Base-by-base conservation (phyloP, 2,113 vertebrate genomes). In the Hippocampus barbouri region DNA sequence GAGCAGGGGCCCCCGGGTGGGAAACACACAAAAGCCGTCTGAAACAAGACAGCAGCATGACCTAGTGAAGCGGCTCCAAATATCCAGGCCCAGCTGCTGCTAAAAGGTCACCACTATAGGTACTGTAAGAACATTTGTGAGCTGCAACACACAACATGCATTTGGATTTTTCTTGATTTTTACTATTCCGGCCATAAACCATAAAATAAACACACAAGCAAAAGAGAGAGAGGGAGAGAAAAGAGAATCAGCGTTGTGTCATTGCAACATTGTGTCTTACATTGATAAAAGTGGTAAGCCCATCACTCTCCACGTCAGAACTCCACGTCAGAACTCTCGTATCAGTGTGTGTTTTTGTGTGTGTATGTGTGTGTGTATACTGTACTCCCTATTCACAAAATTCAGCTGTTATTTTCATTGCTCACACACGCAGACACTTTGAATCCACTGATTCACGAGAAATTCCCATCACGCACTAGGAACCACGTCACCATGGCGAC, bases 311-410 rank as follows among this genome's bases (percentile, higher is more conserved):
- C 27, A 61, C 34, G 16, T 34, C 25, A 49, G 12, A 49, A 2
- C 3, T 9, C 43, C 11, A 3, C 43, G 10, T 45, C 43, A 45
- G 21, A 57, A 57, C 8, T 57, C 8, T 11, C 1, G 34, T 38
- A 38, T 7, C 34, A 38, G 34, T 25, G 41, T 57, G 75, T 79
- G 64, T 57, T 61, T 66, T 72, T 77, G 64, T 66, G 72, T 78
- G 67, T 5, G 34, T 1, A 2, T 56, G 62, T 72, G 63, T 21
- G 41, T 57, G 66, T 69, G 75, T 79, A 34, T 34, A 34, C 30
- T 34, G 64, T 73, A 70, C 62, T 70, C 76, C 75, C 70, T 60
- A 62, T 76, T 34, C 66, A 74, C 67, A 71, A 74, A 79, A 47
- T 88, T 84, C 14, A 54, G 30, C 69, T 61, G 75, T 81, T 23